Evolutionary conservation across 53 echinoderm and acorn worm species (phyloP).

Genomic region (Paracentrotus lividus): DNA sequence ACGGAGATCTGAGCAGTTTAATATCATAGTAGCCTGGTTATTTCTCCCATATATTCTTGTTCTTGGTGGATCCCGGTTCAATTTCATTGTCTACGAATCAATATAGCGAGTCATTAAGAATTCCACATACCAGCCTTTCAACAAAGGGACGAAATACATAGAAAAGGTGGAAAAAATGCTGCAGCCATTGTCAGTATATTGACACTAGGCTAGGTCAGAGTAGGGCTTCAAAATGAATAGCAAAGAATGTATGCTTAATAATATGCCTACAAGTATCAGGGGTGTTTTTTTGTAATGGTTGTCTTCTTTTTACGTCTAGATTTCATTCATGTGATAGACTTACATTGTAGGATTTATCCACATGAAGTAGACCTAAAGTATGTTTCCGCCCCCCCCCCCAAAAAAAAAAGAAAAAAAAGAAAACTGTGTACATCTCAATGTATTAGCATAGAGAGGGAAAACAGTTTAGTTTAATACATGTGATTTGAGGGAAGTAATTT

Average conservation of each 20-base stretch:
- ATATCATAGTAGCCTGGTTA: not conserved
- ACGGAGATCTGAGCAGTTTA: too few species aligned
- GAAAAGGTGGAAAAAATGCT: slow-evolving; percentile 47
- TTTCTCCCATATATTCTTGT: not conserved
- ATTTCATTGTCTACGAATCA: slow-evolving; percentile 39
- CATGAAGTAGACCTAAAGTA: too few species aligned
- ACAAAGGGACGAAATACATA: slow-evolving; percentile 42
- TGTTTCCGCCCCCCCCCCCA: too few species aligned
- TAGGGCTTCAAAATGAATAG: slow-evolving; percentile 25
- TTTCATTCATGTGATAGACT: not conserved
- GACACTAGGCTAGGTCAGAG: slow-evolving; percentile 35
- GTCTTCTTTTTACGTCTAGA: not conserved
- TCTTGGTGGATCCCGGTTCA: not conserved
- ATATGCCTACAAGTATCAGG: not conserved
- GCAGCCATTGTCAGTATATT: slow-evolving; percentile 29
- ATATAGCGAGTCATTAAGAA: slow-evolving; percentile 54
- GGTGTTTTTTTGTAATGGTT: not conserved
- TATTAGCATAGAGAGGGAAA: too few species aligned
- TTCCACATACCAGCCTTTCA: slow-evolving; percentile 49
- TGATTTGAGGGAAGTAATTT: not conserved
- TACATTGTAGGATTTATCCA: too few species aligned
- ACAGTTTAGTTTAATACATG: not conserved
- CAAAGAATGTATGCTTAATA: slow-evolving; percentile 6
- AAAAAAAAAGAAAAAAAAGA: too few species aligned
- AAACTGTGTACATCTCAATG: too few species aligned